These are phyloP conservation scores for Stichopus chloronotus DNA, from an alignment of 35 echinoderm and acorn worm genomes.

Conservation along the genomic window DNA sequence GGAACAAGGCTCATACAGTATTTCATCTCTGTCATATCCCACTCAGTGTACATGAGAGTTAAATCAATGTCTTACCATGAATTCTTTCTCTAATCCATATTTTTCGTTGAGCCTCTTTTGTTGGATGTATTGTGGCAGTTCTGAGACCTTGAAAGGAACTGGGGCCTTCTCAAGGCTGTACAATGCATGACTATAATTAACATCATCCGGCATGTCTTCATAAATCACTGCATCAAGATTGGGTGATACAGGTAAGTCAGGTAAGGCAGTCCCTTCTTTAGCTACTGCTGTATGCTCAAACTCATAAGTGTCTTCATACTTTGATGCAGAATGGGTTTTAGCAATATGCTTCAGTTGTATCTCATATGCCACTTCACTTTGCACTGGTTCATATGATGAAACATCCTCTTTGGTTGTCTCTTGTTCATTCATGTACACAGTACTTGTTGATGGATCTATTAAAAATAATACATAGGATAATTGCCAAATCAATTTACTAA, in stretches of 20 bases:
- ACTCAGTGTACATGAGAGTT: too few relatives aligned
- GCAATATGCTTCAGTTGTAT: neutral
- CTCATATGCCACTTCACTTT: neutral
- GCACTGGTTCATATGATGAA: neutral
- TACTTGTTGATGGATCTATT: neutral
- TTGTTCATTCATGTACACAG: neutral
- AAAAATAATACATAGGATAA: neutral
- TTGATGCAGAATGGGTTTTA: neutral
- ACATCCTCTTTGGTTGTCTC: neutral
- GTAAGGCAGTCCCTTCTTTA: neutral
- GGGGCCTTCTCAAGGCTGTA: neutral
- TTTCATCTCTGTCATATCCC: too few relatives aligned
- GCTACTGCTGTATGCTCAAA: neutral
- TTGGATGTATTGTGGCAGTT: neutral
- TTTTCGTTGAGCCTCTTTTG: neutral
- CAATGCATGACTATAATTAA: neutral
- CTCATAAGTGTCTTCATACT: neutral
- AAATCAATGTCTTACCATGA: neutral
- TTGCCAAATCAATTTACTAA: too few relatives aligned
- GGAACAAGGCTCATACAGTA: too few relatives aligned
- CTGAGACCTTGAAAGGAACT: neutral
- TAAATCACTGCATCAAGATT: neutral
- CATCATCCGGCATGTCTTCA: neutral
- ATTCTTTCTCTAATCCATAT: neutral
- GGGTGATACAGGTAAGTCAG: neutral